Conservation (phyloP, 1,140 invertebrate species). For the Drosophila ogumai region DNA sequence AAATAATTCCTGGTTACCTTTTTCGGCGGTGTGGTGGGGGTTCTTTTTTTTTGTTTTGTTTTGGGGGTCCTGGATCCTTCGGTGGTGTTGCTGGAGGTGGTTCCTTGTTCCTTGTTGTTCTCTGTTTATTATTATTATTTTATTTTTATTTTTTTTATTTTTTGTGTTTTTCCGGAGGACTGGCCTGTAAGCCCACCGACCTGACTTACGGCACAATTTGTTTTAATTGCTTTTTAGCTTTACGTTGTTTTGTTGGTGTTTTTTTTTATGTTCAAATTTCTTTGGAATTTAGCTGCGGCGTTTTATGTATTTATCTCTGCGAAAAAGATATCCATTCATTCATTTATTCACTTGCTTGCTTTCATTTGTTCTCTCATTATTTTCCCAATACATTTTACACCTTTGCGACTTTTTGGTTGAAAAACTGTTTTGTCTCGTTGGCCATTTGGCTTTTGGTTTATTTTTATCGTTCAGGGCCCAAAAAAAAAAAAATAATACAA, state of each 20-base stretch:
- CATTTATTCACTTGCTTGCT: slow-evolving; percentile 4
- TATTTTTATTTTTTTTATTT: slow-evolving; percentile 1
- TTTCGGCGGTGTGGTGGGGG: slow-evolving; percentile 19
- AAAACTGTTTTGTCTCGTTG: slow-evolving; percentile 32
- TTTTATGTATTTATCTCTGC: slow-evolving; percentile 41
- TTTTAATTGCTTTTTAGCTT: slow-evolving; percentile 81
- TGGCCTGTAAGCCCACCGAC: slow-evolving; percentile 69
- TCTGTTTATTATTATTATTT: slow-evolving; percentile 2
- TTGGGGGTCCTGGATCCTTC: slow-evolving; percentile 8
- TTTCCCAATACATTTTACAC: slow-evolving; percentile 47
- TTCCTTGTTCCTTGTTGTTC: slow-evolving; percentile 15
- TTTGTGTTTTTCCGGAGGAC: slow-evolving; percentile 15
- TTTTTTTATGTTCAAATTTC: slow-evolving; percentile 14
- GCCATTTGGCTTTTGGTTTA: slow-evolving; percentile 63
- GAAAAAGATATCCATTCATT: slow-evolving; percentile 7
- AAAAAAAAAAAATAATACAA: slow-evolving; percentile 16
- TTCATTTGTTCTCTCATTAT: slow-evolving; percentile 21
- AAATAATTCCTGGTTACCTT: slow-evolving; percentile 65
- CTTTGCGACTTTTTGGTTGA: slow-evolving; percentile 50
- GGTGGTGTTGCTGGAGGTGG: slow-evolving; percentile 14
- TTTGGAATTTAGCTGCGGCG: slow-evolving; percentile 14
- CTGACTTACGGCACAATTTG: slow-evolving; percentile 79
- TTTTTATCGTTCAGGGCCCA: slow-evolving; percentile 67
- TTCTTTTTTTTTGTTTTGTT: no score
- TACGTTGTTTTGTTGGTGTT: slow-evolving; percentile 4